phyloP scores from a whole-genome alignment of 2,888 invertebrate genomes.

The Campopleginae sp. region DNA sequence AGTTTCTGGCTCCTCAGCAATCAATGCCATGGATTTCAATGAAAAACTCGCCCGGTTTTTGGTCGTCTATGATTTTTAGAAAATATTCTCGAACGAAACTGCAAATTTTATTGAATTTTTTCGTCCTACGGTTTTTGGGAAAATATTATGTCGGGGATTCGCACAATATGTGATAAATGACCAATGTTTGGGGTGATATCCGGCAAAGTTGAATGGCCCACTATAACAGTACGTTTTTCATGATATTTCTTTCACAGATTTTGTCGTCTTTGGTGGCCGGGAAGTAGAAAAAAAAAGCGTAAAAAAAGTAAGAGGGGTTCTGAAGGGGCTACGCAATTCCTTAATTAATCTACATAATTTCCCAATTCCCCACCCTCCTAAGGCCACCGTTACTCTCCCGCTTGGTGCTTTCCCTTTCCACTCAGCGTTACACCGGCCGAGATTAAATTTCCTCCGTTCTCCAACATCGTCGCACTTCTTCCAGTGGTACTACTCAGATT shows the following conservation, averaged over 20 bases:
- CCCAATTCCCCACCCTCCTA: constrained; percentile 71
- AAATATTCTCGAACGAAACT: neutral
- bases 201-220: neutral
- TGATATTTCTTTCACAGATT: constrained; percentile 44
- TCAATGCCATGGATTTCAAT: neutral
- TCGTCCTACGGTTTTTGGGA: neutral
- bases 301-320: constrained; percentile 29
- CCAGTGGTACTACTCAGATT: constrained; percentile 46
- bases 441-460: constrained; percentile 73
- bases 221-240: constrained; percentile 22
- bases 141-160: neutral
- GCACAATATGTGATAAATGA: neutral
- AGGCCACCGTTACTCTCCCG: constrained; percentile 68
- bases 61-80: neutral
- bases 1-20: neutral
- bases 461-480: constrained; percentile 41
- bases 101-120: neutral
- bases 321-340: constrained; percentile 68
- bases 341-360: constrained; percentile 78
- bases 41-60: neutral
- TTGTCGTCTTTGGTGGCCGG: constrained; percentile 49
- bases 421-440: constrained; percentile 72
- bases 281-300: constrained; percentile 46
- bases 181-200: neutral
- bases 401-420: constrained; percentile 46